A percentile compares a stretch with the other conserved stretches of the same genome.
phyloP scores from a whole-genome alignment of 23 tunicate genomes.

The Ascidia mentula region DNA sequence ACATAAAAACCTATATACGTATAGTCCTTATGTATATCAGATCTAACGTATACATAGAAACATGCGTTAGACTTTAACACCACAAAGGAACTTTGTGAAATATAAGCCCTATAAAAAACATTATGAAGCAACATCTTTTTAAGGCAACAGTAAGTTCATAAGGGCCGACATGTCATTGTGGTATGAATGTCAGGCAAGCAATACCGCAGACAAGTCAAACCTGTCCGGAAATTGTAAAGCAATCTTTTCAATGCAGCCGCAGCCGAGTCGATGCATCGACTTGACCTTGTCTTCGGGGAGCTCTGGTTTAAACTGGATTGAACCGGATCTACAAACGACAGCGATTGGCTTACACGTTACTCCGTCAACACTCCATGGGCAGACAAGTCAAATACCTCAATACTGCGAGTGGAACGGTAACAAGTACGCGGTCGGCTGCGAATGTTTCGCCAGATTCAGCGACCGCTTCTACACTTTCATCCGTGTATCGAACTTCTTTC shows the following conservation, averaged over 20 bases:
- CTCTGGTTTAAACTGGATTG: conserved; percentile 63
- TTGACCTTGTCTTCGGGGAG: conserved; percentile 30
- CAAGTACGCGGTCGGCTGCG: conserved; percentile 65
- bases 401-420: conserved; percentile 83
- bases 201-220: no score
- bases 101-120: no score
- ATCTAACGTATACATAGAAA: no score
- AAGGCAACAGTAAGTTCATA: no score
- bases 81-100: no score
- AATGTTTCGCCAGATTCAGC: conserved; percentile 26
- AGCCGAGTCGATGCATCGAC: conserved; percentile 67
- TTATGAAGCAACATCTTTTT: no score
- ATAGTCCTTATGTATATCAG: no score
- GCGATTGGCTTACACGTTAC: background rate
- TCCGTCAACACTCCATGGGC: background rate
- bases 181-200: no score
- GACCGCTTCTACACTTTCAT: conserved; percentile 24
- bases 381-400: conserved; percentile 24
- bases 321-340: conserved; percentile 27
- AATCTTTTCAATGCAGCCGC: conserved; percentile 88
- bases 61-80: no score
- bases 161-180: no score
- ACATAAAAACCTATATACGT: no score
- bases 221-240: conserved; percentile 50
- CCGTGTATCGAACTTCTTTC: conserved; percentile 1